Evolutionary conservation across 2,797 vertebrate genomes (phyloP).

Genomic region (Falco biarmicus): DNA sequence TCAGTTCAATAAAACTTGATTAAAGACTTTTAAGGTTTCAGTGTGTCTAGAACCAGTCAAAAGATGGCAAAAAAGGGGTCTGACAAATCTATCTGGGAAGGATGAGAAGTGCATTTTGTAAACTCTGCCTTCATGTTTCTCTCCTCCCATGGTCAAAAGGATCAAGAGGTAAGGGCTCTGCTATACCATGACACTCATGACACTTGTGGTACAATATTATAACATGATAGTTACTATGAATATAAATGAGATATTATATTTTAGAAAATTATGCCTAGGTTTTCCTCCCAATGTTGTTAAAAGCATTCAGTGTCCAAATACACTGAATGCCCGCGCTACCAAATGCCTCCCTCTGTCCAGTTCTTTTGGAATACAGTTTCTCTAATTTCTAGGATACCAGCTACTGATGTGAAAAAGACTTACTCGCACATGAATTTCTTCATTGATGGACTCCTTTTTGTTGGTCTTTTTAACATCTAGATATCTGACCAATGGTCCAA

Average conservation of each 20-base stretch:
- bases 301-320: neutral
- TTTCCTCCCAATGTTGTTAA: neutral
- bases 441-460: constrained; percentile 90
- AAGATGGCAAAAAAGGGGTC: neutral
- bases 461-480: constrained; percentile 93
- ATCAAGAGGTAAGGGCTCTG: neutral
- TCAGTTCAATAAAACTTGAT: neutral
- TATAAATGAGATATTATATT: neutral
- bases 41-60: neutral
- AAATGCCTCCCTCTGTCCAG: neutral
- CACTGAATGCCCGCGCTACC: neutral
- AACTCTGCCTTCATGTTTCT: neutral
- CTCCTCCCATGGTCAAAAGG: neutral
- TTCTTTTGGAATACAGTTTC: neutral
- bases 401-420: constrained; percentile 12
- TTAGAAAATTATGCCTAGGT: neutral
- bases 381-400: neutral
- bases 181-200: neutral
- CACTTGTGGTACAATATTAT: neutral
- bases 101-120: neutral
- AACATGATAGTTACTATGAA: neutral
- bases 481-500: constrained; percentile 91
- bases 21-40: neutral
- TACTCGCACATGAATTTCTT: constrained; percentile 92
- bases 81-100: neutral